phyloP scores from a whole-genome alignment of 1,140 invertebrate genomes.

The Ditylenchus dipsaci region DNA sequence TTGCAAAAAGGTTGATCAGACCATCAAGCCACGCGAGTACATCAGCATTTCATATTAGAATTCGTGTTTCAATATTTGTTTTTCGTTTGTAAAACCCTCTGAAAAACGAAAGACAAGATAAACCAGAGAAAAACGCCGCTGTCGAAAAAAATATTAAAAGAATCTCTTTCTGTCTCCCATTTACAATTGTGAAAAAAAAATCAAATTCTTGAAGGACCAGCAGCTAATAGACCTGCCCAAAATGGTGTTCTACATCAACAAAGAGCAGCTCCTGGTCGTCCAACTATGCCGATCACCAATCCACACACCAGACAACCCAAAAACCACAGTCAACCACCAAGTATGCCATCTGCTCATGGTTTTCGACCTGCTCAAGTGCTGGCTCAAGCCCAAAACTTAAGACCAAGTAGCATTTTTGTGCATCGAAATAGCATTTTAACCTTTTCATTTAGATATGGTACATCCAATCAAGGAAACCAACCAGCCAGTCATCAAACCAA shows the following conservation, averaged over 20 bases:
- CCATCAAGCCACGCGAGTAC: too few species aligned
- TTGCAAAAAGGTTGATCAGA: too few species aligned
- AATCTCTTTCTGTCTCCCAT: too few species aligned
- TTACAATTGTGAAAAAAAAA: too few species aligned
- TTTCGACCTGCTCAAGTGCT: conserved; percentile 6
- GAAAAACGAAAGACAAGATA: too few species aligned
- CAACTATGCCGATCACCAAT: not conserved
- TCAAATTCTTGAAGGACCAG: not conserved
- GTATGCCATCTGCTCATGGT: not conserved
- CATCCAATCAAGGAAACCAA: conserved; percentile 36
- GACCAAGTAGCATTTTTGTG: not conserved
- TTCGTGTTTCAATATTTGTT: too few species aligned
- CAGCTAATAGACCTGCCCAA: not conserved
- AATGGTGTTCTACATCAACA: not conserved
- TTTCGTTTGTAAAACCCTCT: too few species aligned
- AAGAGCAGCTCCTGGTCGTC: not conserved
- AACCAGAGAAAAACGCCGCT: too few species aligned
- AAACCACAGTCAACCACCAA: not conserved
- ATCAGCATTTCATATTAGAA: too few species aligned
- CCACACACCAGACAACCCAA: not conserved
- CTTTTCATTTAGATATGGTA: conserved; percentile 5
- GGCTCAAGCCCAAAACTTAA: not conserved
- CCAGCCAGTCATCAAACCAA: conserved; percentile 13
- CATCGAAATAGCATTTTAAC: too few species aligned
- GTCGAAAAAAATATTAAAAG: too few species aligned